Conservation (phyloP, 1,140 invertebrate genomes). For the Brachionus manjavacas region DNA sequence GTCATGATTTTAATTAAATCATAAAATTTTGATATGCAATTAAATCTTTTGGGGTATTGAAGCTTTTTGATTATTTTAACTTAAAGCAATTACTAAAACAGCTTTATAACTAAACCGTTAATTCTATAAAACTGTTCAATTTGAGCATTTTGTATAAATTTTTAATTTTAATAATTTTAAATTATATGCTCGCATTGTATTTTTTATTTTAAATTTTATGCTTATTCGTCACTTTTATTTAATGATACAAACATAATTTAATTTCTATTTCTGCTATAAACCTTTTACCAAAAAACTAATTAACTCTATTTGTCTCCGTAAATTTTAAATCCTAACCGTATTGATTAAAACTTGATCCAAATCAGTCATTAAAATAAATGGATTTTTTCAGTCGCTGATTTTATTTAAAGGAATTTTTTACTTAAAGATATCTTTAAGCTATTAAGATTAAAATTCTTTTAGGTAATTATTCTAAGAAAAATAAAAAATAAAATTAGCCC, state of each 20-base stretch:
- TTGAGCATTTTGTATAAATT: neutral
- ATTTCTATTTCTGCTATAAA: neutral
- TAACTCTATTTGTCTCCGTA: neutral
- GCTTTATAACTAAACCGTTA: too few species aligned
- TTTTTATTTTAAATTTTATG: neutral
- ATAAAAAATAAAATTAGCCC: too few species aligned
- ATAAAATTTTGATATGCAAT: too few species aligned
- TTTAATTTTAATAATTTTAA: neutral
- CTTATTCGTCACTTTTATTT: neutral
- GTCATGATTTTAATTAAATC: too few species aligned
- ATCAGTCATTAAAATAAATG: neutral
- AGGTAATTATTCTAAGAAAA: too few species aligned
- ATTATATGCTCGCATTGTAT: neutral
- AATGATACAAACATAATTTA: neutral
- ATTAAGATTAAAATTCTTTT: too few species aligned
- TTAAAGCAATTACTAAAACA: too few species aligned
- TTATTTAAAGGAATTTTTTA: too few species aligned
- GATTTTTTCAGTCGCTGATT: neutral
- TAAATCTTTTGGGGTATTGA: too few species aligned
- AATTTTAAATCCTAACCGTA: neutral
- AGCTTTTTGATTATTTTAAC: too few species aligned
- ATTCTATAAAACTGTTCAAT: too few species aligned
- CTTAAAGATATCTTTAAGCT: too few species aligned
- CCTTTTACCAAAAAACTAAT: neutral
- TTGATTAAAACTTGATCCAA: neutral